Conservation (phyloP, 1,140 invertebrate genomes). For the Leptinotarsa undecemlineata region DNA sequence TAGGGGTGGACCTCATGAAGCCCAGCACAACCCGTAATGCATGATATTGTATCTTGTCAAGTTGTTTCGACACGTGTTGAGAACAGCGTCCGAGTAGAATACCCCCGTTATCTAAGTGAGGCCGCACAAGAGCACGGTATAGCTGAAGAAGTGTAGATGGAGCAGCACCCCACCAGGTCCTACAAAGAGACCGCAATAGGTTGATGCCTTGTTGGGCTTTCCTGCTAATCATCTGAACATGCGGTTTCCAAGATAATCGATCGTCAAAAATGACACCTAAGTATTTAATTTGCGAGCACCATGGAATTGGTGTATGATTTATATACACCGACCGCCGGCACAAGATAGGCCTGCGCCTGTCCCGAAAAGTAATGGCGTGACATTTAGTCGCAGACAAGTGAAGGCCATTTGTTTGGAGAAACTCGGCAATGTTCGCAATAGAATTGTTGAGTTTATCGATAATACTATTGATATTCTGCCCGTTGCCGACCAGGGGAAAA, state of each 20-base stretch:
- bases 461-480: not conserved
- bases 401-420: not conserved
- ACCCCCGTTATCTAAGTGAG: slow-evolving; percentile 31
- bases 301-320: not conserved
- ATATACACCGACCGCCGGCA: not conserved
- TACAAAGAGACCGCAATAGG: slow-evolving; percentile 32
- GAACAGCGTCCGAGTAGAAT: slow-evolving; percentile 23
- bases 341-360: not conserved
- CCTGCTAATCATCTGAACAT: slow-evolving; percentile 27
- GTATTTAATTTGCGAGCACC: not conserved
- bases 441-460: not conserved
- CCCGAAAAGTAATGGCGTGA: not conserved
- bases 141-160: slow-evolving; percentile 21
- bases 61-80: slow-evolving; percentile 15
- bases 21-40: slow-evolving; percentile 6
- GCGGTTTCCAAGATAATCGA: not conserved
- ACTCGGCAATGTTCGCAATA: not conserved
- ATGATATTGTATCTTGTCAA: slow-evolving; percentile 18
- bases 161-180: slow-evolving; percentile 34
- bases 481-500: not conserved
- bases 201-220: slow-evolving; percentile 28
- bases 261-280: slow-evolving; percentile 9
- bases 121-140: slow-evolving; percentile 22
- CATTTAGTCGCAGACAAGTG: not conserved
- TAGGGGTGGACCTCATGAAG: slow-evolving; percentile 32